A percentile compares a stretch with the other conserved stretches of the same genome.
phyloP scores from a whole-genome alignment of 2,888 invertebrate genomes.

The Agrochola litura region DNA sequence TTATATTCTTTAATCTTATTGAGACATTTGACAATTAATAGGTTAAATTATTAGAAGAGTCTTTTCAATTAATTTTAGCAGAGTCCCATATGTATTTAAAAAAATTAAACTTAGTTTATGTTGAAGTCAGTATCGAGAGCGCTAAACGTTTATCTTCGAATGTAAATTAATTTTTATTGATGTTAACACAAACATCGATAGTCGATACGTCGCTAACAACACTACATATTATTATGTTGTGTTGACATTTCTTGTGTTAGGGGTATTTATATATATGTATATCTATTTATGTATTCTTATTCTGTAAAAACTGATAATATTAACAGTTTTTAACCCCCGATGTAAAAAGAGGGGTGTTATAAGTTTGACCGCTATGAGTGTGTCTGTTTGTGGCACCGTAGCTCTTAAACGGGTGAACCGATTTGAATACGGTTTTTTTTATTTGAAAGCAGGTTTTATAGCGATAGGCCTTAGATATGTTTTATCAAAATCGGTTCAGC shows the following conservation, averaged over 20 bases:
- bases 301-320: too few species aligned
- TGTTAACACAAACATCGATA: constrained; percentile 29
- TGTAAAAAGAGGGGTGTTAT: too few species aligned
- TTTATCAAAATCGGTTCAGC: too few species aligned
- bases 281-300: too few species aligned
- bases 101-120: constrained; percentile 11
- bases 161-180: constrained; percentile 53
- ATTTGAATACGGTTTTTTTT: too few species aligned
- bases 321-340: too few species aligned
- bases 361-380: too few species aligned
- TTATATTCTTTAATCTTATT: background rate
- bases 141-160: constrained; percentile 46
- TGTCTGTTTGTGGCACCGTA: too few species aligned
- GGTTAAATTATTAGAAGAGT: background rate
- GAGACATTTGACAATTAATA: background rate
- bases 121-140: constrained; percentile 5
- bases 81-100: background rate
- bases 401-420: too few species aligned
- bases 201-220: constrained; percentile 23
- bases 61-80: background rate
- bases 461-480: too few species aligned
- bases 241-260: background rate
- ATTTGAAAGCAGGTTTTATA: too few species aligned
- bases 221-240: background rate
- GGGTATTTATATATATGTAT: too few species aligned